These are phyloP conservation scores for Carassius auratus DNA, from an alignment of 2,113 vertebrate species.

Conservation along the genomic window DNA sequence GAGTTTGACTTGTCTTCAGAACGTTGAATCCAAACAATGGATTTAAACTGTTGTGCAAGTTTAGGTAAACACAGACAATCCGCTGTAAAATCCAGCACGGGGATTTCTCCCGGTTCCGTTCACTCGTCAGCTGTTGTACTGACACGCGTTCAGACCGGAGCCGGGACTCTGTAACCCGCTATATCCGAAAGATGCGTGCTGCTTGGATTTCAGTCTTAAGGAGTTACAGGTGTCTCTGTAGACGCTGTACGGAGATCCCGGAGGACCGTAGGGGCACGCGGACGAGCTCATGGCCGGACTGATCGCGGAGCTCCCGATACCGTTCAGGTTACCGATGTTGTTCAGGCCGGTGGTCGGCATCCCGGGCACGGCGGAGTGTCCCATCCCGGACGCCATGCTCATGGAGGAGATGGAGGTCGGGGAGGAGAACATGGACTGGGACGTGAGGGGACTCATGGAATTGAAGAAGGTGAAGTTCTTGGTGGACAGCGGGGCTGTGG, in stretches of 20 bases:
- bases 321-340: slow-evolving; percentile 93
- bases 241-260: slow-evolving; percentile 93
- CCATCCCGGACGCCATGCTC: slow-evolving; percentile 97
- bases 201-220: slow-evolving; percentile 98
- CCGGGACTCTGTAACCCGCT: slow-evolving; percentile 91
- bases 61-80: slow-evolving; percentile 85
- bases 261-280: slow-evolving; percentile 92
- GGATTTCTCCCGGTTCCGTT: slow-evolving; percentile 65
- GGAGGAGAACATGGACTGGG: slow-evolving; percentile 96
- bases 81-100: slow-evolving; percentile 74
- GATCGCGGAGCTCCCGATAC: slow-evolving; percentile 90
- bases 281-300: slow-evolving; percentile 93
- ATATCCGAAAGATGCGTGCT: slow-evolving; percentile 96
- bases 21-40: slow-evolving; percentile 68
- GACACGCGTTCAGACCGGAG: slow-evolving; percentile 93
- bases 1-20: slow-evolving; percentile 75
- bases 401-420: slow-evolving; percentile 96
- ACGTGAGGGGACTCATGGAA: slow-evolving; percentile 96
- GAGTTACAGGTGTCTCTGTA: slow-evolving; percentile 99
- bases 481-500: slow-evolving; percentile 90
- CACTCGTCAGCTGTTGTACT: slow-evolving; percentile 96
- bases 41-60: slow-evolving; percentile 81
- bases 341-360: slow-evolving; percentile 90
- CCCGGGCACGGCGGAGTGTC: slow-evolving; percentile 87
- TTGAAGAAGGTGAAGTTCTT: slow-evolving; percentile 99